These are phyloP conservation scores for Dendrolimus houi DNA, from an alignment of 2,888 invertebrate genomes.

Conservation along the genomic window DNA sequence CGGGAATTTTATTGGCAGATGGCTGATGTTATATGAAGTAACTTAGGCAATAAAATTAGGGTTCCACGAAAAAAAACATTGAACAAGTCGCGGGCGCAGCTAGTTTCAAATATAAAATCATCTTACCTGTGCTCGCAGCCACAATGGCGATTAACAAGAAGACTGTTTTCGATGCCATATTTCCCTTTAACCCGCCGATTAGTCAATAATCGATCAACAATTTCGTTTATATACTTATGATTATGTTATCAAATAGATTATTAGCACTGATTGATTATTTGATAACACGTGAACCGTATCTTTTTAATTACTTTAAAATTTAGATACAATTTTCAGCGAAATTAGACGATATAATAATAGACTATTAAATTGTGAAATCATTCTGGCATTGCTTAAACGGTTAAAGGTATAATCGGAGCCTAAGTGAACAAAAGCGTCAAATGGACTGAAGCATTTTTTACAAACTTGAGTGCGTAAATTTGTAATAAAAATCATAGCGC, in stretches of 20 bases:
- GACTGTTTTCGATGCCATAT: constrained; percentile 1
- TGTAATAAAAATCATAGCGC: too few species aligned
- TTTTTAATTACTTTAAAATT: not conserved
- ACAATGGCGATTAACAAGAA: not conserved
- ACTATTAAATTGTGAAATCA: too few species aligned
- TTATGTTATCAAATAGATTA: not conserved
- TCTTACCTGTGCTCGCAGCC: constrained; percentile 2
- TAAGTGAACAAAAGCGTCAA: too few species aligned
- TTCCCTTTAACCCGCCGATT: not conserved
- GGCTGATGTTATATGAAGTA: too few species aligned
- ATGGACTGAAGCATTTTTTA: too few species aligned
- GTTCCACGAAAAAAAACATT: too few species aligned
- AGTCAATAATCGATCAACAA: not conserved
- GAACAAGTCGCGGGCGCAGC: too few species aligned
- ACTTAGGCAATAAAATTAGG: too few species aligned
- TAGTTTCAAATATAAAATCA: not conserved
- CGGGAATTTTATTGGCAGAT: too few species aligned
- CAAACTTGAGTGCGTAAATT: too few species aligned
- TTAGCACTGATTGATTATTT: not conserved
- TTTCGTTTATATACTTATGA: not conserved
- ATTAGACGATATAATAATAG: not conserved
- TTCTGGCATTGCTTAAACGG: too few species aligned
- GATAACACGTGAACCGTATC: not conserved
- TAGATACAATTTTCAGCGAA: not conserved
- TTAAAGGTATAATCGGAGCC: too few species aligned